Base-by-base conservation (phyloP, 2,797 vertebrate genomes). In the Mus spretus region DNA sequence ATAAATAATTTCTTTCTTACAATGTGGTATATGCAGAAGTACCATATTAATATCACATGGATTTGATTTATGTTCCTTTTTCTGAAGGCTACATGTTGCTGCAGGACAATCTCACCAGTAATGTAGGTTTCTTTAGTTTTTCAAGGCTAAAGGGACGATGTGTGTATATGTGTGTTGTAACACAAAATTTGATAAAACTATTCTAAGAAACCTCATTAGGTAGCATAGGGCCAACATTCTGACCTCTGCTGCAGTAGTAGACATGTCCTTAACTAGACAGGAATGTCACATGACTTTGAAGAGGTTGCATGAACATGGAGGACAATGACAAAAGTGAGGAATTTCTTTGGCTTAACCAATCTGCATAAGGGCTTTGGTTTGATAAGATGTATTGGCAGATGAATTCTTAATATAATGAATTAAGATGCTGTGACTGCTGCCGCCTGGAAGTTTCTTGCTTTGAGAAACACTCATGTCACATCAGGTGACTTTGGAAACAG, bases 41-140 rank as follows among this genome's bases (percentile, higher is more conserved):
- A 40, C 1, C 24, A 92, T 65, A 93, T 93, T 95, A 53, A 95
- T 94, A 86, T 93, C 28, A 93, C 40, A 59, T 92, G 13, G 11
- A 90, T 81, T 61, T 83, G 24, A 91, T 50, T 86, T 90, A 59
- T 77, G 15, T 77, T 92, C 82, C 47, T 83, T 92, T 96, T 4
- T 77, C 2, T 78, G 89, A 91, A 94, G 72, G 50, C 59, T 96
- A 74, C 79, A 15, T 89, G 47, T 57, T 65, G 34, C 67, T 96
- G 63, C 57, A 55, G 79, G 74, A 82, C 34, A 85, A 34, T 93
- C 67, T 44, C 67, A 67, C 22, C 26, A 80, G 24, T 74, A 93
- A 88, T n/a, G 7, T 74, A 22, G 24, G 2, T 78, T 89, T 59
- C n/a, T 90, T 90, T 44, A 77, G 47, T 28, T 95, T 95, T 12